Percentiles rank a stretch among this genome's conserved stretches.
phyloP scores from a whole-genome alignment of 1,140 invertebrate species.

The Trachymyrmex cornetzi region DNA sequence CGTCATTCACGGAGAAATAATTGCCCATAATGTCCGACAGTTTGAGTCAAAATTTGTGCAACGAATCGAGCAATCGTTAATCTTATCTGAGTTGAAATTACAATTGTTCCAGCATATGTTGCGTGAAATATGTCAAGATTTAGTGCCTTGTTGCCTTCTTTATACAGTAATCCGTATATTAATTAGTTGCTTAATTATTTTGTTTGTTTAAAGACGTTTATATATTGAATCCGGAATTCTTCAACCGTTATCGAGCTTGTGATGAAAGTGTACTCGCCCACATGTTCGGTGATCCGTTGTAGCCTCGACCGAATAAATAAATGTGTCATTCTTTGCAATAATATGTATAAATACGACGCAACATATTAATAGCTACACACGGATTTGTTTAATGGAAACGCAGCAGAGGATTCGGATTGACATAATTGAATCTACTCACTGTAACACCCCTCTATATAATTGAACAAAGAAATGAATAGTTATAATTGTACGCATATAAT shows the following conservation, averaged over 20 bases:
- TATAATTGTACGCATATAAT: constrained; percentile 26
- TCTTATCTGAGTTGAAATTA: neutral
- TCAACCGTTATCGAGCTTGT: neutral
- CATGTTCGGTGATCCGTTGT: neutral
- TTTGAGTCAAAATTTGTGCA: neutral
- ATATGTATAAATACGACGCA: constrained; percentile 21
- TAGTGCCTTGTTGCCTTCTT: neutral
- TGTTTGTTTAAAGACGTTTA: neutral
- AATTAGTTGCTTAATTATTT: constrained; percentile 20
- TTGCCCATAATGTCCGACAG: constrained; percentile 30
- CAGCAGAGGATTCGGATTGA: constrained; percentile 1
- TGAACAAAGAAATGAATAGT: neutral
- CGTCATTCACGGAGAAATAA: constrained; percentile 36
- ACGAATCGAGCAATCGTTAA: constrained; percentile 2
- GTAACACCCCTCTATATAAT: neutral
- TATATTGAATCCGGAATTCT: neutral
- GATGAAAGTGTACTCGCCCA: constrained; percentile 11
- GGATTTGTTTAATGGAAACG: neutral
- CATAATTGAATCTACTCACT: constrained; percentile 33
- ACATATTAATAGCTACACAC: constrained; percentile 33
- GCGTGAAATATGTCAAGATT: constrained; percentile 8
- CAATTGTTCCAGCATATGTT: neutral
- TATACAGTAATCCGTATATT: neutral
- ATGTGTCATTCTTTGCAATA: constrained; percentile 9
- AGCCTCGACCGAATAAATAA: neutral